phyloP scores from a whole-genome alignment of 2,797 vertebrate genomes.

The Hirundo rustica region DNA sequence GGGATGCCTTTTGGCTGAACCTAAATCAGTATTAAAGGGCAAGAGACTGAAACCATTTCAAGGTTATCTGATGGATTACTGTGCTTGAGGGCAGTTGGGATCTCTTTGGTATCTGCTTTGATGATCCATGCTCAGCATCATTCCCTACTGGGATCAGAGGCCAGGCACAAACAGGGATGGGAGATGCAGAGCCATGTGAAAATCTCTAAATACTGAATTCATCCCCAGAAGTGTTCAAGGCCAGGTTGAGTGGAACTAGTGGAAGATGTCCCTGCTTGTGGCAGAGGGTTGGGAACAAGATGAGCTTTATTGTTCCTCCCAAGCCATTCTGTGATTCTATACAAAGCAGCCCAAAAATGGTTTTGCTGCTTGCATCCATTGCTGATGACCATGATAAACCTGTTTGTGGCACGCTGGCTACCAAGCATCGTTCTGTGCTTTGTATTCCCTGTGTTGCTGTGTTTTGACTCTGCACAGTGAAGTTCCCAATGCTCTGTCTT shows the following conservation, averaged over 20 bases:
- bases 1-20: background rate
- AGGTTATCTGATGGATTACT: background rate
- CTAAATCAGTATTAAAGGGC: background rate
- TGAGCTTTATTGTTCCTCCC: background rate
- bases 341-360: background rate
- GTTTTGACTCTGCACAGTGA: background rate
- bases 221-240: background rate
- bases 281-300: background rate
- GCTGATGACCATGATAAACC: background rate
- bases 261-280: background rate
- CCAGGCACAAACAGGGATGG: background rate
- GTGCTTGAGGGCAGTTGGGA: background rate
- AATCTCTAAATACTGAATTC: background rate
- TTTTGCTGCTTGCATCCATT: background rate
- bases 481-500: accelerated
- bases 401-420: accelerated
- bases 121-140: background rate
- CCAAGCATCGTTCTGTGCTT: background rate
- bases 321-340: background rate
- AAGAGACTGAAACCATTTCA: background rate
- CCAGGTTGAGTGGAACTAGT: background rate
- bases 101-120: background rate
- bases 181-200: accelerated
- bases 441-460: background rate
- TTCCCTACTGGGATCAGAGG: background rate